Evolutionary conservation across 2,797 vertebrate genomes (phyloP).

Genomic region (Pyrocephalus nanus): DNA sequence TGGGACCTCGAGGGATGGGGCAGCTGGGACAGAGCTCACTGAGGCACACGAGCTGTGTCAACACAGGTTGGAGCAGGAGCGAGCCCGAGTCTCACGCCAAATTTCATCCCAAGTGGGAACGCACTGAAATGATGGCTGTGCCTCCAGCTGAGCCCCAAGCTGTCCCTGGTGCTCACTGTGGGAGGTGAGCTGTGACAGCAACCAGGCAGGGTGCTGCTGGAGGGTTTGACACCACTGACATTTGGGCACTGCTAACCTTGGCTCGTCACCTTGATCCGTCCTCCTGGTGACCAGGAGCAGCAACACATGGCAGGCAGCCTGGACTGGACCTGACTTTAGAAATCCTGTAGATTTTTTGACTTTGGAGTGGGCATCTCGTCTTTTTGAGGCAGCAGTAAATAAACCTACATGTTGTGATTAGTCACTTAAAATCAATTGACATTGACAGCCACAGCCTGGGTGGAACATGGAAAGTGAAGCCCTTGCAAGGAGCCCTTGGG

Average conservation of each 20-base stretch:
- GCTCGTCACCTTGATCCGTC: background rate
- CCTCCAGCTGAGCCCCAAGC: background rate
- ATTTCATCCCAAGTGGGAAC: rapidly evolving
- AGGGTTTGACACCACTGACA: background rate
- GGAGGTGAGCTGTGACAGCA: background rate
- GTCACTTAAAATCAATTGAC: background rate
- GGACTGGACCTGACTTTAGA: background rate
- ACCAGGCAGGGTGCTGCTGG: background rate
- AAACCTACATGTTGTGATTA: background rate
- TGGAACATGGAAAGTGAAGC: background rate
- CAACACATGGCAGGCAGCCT: rapidly evolving
- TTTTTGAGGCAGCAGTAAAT: background rate
- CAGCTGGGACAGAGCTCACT: background rate
- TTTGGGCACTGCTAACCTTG: background rate
- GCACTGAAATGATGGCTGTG: background rate
- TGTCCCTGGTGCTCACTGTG: rapidly evolving
- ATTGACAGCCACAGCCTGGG: background rate
- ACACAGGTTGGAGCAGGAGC: background rate
- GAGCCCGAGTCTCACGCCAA: rapidly evolving
- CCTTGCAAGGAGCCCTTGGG: background rate
- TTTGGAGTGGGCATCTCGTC: background rate
- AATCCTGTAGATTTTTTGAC: background rate
- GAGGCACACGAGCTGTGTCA: rapidly evolving
- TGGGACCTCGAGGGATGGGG: rapidly evolving
- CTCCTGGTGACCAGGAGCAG: background rate